A percentile compares a stretch with the other conserved stretches of the same genome.
These are phyloP conservation scores for Pachypsylla venusta DNA, from an alignment of 1,140 invertebrate genomes.

Conservation along the genomic window DNA sequence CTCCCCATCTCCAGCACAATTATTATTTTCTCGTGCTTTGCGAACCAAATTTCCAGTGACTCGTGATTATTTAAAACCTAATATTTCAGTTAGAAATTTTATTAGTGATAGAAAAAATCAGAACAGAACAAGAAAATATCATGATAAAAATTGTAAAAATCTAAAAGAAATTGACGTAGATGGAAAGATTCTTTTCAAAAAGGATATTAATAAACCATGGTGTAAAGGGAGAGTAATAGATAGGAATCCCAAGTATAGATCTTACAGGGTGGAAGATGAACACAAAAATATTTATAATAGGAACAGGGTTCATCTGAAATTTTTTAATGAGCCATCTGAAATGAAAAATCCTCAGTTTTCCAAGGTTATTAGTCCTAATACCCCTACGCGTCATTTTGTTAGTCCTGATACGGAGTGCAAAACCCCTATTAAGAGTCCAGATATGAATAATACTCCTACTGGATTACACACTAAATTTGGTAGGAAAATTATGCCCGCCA, in stretches of 20 bases:
- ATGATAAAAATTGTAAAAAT: conserved; percentile 3
- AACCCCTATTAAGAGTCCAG: too few relatives aligned
- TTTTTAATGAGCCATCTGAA: too few relatives aligned
- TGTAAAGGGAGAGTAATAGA: not conserved
- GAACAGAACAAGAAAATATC: not conserved
- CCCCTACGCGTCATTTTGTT: too few relatives aligned
- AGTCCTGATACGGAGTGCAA: too few relatives aligned
- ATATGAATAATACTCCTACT: too few relatives aligned
- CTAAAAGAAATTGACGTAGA: not conserved
- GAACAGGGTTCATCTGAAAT: not conserved
- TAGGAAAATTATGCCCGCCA: too few relatives aligned
- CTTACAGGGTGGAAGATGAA: not conserved
- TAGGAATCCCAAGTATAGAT: not conserved
- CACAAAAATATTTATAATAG: not conserved
- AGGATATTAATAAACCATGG: not conserved
- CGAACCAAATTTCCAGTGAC: not conserved
- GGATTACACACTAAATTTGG: too few relatives aligned
- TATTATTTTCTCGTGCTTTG: not conserved
- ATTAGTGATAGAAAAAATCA: not conserved
- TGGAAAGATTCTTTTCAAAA: conserved; percentile 8
- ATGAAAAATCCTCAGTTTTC: too few relatives aligned
- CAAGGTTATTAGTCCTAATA: too few relatives aligned
- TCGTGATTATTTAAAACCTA: not conserved
- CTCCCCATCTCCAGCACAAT: not conserved
- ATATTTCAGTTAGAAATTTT: not conserved